Conservation (phyloP, 2,888 invertebrate species). For the Ochropleura leucogaster region DNA sequence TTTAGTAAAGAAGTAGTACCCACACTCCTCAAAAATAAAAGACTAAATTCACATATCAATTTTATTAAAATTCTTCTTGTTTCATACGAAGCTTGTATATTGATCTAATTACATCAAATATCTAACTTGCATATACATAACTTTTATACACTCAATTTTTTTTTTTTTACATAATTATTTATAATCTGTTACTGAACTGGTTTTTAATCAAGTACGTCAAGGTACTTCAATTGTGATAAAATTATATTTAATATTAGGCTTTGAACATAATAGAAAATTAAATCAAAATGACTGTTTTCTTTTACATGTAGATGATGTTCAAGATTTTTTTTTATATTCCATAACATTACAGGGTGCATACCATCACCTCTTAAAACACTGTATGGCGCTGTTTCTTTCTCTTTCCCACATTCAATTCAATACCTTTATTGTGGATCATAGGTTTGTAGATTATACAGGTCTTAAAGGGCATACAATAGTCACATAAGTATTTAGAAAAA, state of each 20-base stretch:
- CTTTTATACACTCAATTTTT: slow-evolving; percentile 74
- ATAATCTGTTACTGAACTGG: slow-evolving; percentile 38
- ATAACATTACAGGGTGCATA: too few species aligned
- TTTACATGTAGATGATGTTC: not conserved
- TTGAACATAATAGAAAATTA: slow-evolving; percentile 36
- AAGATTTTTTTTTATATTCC: not conserved
- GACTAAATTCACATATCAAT: slow-evolving; percentile 82
- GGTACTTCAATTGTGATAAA: slow-evolving; percentile 28
- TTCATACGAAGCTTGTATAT: slow-evolving; percentile 89
- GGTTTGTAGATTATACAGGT: too few species aligned
- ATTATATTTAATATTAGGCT: slow-evolving; percentile 57
- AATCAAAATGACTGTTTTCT: not conserved
- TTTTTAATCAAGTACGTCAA: slow-evolving; percentile 28
- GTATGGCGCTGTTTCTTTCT: too few species aligned
- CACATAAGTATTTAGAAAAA: too few species aligned
- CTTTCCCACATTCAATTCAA: too few species aligned
- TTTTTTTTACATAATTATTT: slow-evolving; percentile 52
- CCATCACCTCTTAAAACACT: too few species aligned
- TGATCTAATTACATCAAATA: slow-evolving; percentile 87
- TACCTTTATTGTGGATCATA: too few species aligned
- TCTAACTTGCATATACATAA: slow-evolving; percentile 83
- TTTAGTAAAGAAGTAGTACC: too few species aligned
- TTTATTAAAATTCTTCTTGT: slow-evolving; percentile 88
- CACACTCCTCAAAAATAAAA: slow-evolving; percentile 51
- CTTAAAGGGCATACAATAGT: too few species aligned